phyloP scores from a whole-genome alignment of 2,888 invertebrate genomes.

The Smittia sp. region DNA sequence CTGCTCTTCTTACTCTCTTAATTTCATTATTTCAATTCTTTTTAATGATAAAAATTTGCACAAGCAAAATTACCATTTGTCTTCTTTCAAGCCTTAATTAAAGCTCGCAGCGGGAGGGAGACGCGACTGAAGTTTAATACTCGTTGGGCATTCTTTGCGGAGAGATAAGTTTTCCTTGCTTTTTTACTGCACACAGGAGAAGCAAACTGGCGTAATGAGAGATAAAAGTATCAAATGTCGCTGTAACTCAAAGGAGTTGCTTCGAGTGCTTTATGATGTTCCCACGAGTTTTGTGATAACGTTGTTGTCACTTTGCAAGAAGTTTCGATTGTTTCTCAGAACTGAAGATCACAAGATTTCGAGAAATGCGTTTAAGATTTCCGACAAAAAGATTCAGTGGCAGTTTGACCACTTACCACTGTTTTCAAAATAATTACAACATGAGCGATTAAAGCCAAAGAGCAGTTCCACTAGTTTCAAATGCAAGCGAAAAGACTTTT shows the following conservation, averaged over 20 bases:
- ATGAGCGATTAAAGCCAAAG: no score
- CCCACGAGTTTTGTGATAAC: neutral
- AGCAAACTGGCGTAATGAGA: neutral
- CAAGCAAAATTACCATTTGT: neutral
- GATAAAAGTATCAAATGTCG: neutral
- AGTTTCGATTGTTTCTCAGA: neutral
- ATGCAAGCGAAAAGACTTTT: no score
- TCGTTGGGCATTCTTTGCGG: no score
- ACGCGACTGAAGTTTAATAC: neutral
- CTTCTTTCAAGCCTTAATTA: neutral
- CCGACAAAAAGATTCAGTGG: no score
- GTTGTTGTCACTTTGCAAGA: neutral
- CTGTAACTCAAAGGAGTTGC: neutral
- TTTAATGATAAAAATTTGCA: conserved; percentile 10
- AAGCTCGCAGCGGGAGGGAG: neutral
- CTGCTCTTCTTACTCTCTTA: neutral
- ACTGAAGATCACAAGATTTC: neutral
- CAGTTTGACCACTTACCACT: no score
- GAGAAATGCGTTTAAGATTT: no score
- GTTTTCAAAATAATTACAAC: no score
- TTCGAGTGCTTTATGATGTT: neutral
- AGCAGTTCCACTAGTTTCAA: no score
- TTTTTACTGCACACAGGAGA: neutral
- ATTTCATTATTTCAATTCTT: conserved; percentile 3
- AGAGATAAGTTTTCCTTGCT: neutral